Evolutionary conservation across 2,888 invertebrate genomes (phyloP).

Genomic region (Allophyes oxyacanthae): DNA sequence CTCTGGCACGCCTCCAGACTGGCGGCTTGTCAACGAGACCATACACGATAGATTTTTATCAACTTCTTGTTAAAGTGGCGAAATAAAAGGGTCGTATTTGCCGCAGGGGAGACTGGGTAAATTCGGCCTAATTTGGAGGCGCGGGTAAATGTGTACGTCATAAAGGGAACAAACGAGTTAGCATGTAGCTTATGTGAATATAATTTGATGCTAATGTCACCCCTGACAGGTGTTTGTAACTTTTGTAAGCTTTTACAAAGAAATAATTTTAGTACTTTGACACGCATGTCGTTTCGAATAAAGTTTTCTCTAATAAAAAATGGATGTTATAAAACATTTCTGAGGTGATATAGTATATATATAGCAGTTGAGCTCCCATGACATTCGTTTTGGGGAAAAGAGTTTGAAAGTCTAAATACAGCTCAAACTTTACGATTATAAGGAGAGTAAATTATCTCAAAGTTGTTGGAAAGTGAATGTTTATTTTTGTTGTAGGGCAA

Average conservation of each 20-base stretch:
- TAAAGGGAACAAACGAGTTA: conserved; percentile 46
- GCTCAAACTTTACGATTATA: conserved; percentile 29
- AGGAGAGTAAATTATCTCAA: conserved; percentile 12
- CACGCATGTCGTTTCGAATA: conserved; percentile 14
- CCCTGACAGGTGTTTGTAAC: conserved; percentile 51
- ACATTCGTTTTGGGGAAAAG: conserved; percentile 12
- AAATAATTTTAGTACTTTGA: conserved; percentile 33
- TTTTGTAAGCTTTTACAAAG: conserved; percentile 39
- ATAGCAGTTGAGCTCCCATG: conserved; percentile 17
- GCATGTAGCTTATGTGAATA: conserved; percentile 38
- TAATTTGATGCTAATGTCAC: conserved; percentile 51
- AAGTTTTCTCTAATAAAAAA: conserved; percentile 28
- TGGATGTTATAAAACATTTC: conserved; percentile 11
- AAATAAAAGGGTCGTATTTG: conserved; percentile 47
- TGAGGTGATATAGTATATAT: not conserved
- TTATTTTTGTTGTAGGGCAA: conserved; percentile 7
- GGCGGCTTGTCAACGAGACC: conserved; percentile 65
- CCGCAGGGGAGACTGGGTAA: conserved; percentile 35
- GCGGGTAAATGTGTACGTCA: conserved; percentile 39
- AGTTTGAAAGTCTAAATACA: conserved; percentile 8
- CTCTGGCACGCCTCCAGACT: conserved; percentile 75
- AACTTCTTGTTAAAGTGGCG: conserved; percentile 48
- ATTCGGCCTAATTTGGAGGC: conserved; percentile 43
- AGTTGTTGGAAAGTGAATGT: conserved; percentile 6
- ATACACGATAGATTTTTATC: conserved; percentile 61